Evolutionary conservation across 2,888 invertebrate species (phyloP), one percentile per base, ranked within the genome.

Genomic region (Eudemis profundana): DNA sequence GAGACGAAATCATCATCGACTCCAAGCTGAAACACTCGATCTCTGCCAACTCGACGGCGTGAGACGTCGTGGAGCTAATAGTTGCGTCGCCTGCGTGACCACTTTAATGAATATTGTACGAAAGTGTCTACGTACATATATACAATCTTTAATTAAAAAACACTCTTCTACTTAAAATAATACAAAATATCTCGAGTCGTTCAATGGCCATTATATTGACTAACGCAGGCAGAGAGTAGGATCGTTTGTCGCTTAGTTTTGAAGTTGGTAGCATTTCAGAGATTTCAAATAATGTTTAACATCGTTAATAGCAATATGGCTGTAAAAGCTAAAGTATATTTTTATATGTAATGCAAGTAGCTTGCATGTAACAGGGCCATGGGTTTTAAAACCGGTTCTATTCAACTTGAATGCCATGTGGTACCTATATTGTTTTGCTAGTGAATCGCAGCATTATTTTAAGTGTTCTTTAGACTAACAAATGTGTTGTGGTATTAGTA

Each of bases 1-100:
- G 97, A 10, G 98, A 98, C 86, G 97, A 97, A 86, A 97, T 98
- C 76, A 96, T 97, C 71, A 95, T 98, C 68, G 97, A 97, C 84
- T 95, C 95, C 68, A 97, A 97, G 84, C 86, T 94, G 71, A 94
- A 94, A 80, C 93, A 93, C 72, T 92, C 89, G 7, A 75, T 87
- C 68, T 90, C 90, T 0, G 78, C 77, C 33, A 89, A 84, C 66
- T 88, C 89, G 2, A 78, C 82, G 8, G 82, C 76, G 63, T 79
- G 70, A 74, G 51, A 60, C 27, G 42, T 3, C 8, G n/a, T 56
- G 36, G 49, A 46, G 12, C 36, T 27, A 29, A 10, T 50, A 23
- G 49, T 42, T 12, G 10, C 17, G 49, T 40, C 8, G 12, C 33
- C 51, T 27, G 19, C 19, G n/a, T 51, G 23, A 19, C 15, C 19